Evolutionary conservation across 2,113 vertebrate species (phyloP).

Genomic region (Rhinoderma darwinii): DNA sequence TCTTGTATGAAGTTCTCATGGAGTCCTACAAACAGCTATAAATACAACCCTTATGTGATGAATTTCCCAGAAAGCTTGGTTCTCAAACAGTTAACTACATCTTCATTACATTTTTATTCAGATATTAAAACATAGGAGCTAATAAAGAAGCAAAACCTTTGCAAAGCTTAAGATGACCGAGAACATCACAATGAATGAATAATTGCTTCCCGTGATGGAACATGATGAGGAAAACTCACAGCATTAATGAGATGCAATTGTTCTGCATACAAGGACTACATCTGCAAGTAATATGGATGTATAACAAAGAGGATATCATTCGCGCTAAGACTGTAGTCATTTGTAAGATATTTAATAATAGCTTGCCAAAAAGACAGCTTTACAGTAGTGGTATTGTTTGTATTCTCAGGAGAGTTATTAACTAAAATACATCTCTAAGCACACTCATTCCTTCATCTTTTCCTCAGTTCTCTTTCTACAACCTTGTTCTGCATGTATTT

Average conservation of each 20-base stretch:
- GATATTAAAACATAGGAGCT: background rate
- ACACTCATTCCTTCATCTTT: background rate
- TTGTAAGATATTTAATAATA: conserved; percentile 4
- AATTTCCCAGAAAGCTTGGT: background rate
- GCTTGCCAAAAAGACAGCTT: background rate
- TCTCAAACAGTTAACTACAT: background rate
- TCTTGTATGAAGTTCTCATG: too few species aligned
- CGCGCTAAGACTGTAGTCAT: background rate
- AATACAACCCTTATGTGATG: background rate
- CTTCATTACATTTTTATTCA: background rate
- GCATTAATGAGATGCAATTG: background rate
- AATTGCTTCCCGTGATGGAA: background rate
- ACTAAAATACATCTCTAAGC: background rate
- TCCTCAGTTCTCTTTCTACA: background rate
- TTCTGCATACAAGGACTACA: background rate
- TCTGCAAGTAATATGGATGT: conserved; percentile 18
- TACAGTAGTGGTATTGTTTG: conserved; percentile 26
- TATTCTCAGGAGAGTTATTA: background rate
- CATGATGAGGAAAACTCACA: background rate
- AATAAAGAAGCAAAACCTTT: background rate
- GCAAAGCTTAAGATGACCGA: background rate
- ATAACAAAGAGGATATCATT: background rate
- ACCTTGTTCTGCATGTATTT: background rate
- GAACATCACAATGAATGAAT: background rate
- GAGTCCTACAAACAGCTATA: background rate